A percentile compares a stretch with the other conserved stretches of the same genome.
Conservation (phyloP, 2,113 vertebrate species). For the Rhegmatorhina hoffmannsi region DNA sequence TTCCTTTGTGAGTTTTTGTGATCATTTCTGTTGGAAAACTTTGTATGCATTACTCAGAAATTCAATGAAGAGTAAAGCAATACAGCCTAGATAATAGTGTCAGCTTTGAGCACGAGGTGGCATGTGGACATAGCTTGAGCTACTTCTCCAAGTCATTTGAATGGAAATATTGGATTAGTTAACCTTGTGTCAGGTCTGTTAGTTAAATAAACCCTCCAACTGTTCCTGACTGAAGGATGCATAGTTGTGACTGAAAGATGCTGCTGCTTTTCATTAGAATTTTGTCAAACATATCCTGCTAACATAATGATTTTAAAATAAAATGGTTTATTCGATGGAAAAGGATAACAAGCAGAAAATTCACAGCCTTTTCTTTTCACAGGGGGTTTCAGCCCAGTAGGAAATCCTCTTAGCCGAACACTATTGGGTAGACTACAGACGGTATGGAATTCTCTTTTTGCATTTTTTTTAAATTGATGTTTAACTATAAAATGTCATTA, state of each 20-base stretch:
- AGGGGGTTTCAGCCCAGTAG: slow-evolving; percentile 84
- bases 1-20: slow-evolving; percentile 72
- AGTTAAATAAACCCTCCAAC: slow-evolving; percentile 69
- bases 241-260: slow-evolving; percentile 58
- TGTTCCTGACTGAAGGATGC: slow-evolving; percentile 69
- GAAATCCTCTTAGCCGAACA: slow-evolving; percentile 75
- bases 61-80: slow-evolving; percentile 68
- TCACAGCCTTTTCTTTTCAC: slow-evolving; percentile 71
- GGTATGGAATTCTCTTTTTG: slow-evolving; percentile 77
- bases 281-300: slow-evolving; percentile 56
- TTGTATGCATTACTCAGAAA: slow-evolving; percentile 67
- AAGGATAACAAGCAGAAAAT: slow-evolving; percentile 72
- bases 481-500: slow-evolving; percentile 51
- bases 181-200: slow-evolving; percentile 65
- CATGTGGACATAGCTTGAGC: slow-evolving; percentile 52
- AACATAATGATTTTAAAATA: slow-evolving; percentile 75
- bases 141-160: slow-evolving; percentile 62
- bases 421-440: slow-evolving; percentile 78
- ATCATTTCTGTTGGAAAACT: slow-evolving; percentile 68
- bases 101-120: slow-evolving; percentile 58
- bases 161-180: slow-evolving; percentile 69
- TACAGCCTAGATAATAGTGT: slow-evolving; percentile 64
- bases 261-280: slow-evolving; percentile 66
- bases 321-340: slow-evolving; percentile 66
- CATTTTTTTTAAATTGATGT: slow-evolving; percentile 42